Evolutionary conservation across 2,113 vertebrate genomes (phyloP), one percentile per base, ranked within the genome.

Genomic region (Scartelaos histophorus): DNA sequence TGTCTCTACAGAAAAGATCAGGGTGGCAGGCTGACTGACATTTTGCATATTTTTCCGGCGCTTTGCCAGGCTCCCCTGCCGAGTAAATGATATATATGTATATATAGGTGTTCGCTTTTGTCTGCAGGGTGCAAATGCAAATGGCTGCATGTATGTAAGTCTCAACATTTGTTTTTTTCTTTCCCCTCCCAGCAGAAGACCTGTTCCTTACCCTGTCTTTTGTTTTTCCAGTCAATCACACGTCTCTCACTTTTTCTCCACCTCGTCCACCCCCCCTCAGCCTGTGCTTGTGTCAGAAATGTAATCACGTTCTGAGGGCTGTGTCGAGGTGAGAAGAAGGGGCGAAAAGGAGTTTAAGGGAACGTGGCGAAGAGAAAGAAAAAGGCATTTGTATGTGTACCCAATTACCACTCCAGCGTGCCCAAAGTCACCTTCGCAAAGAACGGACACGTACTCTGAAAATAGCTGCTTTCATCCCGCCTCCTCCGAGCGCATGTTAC

Each of bases 381-480:
- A 86, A 91, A 92, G 82, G 81, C 82, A 87, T 92, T 89, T 91
- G 90, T 91, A 91, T 91, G 91, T 93, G 88, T 92, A 91, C 89
- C 89, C 90, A 93, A 91, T 93, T 92, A 93, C 90, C 84, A 90
- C 82, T 89, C 88, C 75, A 83, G 85, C 86, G 84, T 84, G 88
- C 88, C 85, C 92, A 91, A 93, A 93, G 92, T 93, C 93, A 93
- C 92, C 92, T 93, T 92, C 83, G 67, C 61, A 82, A 69, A 81
- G 74, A 88, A 84, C 84, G 70, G 81, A 86, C 85, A 73, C 90
- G 85, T 78, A 9, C 83, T 86, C 91, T 90, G 51, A 90, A 92
- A 92, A 92, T 92, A 91, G 91, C 88, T 90, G 46, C 87, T 80
- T 85, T 78, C 77, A 87, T 77, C 79, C 77, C 74, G 54, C 82